Percentiles rank a stretch among this genome's conserved stretches.
Evolutionary conservation across 2,797 vertebrate genomes (phyloP).

Genomic region (Pyrocephalus nanus): DNA sequence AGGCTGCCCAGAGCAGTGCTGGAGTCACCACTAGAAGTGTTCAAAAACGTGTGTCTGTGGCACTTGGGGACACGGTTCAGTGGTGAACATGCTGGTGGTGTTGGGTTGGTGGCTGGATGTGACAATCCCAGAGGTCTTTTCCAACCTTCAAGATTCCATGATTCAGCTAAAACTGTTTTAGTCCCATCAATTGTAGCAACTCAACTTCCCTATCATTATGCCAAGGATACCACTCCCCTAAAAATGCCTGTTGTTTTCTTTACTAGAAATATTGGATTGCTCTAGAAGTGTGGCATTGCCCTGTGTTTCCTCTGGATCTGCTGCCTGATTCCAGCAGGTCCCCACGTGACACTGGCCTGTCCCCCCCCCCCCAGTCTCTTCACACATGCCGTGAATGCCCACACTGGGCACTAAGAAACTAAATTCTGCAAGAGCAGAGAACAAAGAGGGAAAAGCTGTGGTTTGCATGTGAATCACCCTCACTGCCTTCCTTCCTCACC

Average conservation of each 20-base stretch:
- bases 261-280: neutral
- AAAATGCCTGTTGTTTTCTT: neutral
- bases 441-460: neutral
- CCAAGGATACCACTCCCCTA: neutral
- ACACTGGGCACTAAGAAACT: neutral
- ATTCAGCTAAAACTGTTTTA: neutral
- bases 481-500: neutral
- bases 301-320: neutral
- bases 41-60: neutral
- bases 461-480: neutral
- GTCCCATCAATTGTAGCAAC: neutral
- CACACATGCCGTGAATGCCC: neutral
- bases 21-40: neutral
- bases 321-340: rapidly evolving
- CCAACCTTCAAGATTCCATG: neutral
- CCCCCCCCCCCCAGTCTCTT: neutral
- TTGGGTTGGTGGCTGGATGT: neutral
- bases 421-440: neutral
- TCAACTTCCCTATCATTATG: neutral
- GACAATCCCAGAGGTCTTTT: neutral
- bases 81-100: neutral
- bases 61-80: neutral
- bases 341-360: neutral
- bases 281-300: neutral
- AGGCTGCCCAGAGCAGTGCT: neutral